Conservation (phyloP, 2,113 vertebrate species). For the Aptenodytes patagonicus region DNA sequence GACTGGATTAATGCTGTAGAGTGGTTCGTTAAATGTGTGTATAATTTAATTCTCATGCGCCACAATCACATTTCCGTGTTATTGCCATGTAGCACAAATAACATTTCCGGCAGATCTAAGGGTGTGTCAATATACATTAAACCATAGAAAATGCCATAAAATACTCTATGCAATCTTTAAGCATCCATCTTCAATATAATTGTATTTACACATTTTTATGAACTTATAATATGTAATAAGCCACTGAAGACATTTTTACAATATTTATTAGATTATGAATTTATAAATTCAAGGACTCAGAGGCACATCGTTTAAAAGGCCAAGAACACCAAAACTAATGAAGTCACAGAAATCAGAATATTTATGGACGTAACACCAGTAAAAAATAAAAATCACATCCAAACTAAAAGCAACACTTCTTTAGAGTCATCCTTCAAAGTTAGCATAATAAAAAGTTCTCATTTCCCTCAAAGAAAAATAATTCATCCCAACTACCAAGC, state of each 20-base stretch:
- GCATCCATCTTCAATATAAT: slow-evolving; percentile 29
- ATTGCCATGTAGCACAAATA: neutral
- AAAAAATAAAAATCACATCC: slow-evolving; percentile 75
- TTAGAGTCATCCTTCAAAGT: slow-evolving; percentile 77
- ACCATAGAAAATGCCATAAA: slow-evolving; percentile 59
- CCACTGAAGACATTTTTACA: slow-evolving; percentile 76
- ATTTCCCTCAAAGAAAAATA: slow-evolving; percentile 80
- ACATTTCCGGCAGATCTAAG: slow-evolving; percentile 10
- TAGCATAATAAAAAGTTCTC: slow-evolving; percentile 76
- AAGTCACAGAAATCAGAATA: slow-evolving; percentile 69
- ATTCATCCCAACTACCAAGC: slow-evolving; percentile 76
- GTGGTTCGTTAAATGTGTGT: neutral
- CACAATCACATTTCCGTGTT: neutral
- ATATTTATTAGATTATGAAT: slow-evolving; percentile 83
- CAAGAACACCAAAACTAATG: slow-evolving; percentile 75
- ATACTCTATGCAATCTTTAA: slow-evolving; percentile 44
- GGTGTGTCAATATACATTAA: neutral
- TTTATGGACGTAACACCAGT: slow-evolving; percentile 71
- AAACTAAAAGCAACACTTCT: slow-evolving; percentile 66
- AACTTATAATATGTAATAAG: slow-evolving; percentile 60
- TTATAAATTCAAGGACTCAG: slow-evolving; percentile 80
- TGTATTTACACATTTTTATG: slow-evolving; percentile 58
- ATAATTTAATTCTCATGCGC: neutral
- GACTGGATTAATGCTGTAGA: neutral
- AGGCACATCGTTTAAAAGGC: slow-evolving; percentile 83